A percentile compares a stretch with the other conserved stretches of the same genome.
These are phyloP conservation scores for Andrena minutula DNA, from an alignment of 2,888 invertebrate species.

Conservation along the genomic window DNA sequence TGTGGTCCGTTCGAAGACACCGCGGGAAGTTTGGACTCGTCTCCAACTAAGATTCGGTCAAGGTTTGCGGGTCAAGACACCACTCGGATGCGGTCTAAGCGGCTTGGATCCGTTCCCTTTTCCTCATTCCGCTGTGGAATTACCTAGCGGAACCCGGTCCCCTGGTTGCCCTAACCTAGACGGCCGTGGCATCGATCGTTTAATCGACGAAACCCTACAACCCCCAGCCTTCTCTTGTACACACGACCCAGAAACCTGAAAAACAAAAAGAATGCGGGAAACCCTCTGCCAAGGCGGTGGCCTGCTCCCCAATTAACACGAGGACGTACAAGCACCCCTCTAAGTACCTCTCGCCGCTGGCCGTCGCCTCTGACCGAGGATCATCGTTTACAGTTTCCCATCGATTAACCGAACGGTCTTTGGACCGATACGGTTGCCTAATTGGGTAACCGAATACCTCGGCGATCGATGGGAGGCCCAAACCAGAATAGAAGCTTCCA, in stretches of 20 bases:
- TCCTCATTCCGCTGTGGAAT: not conserved
- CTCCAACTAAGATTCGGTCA: slow-evolving; percentile 30
- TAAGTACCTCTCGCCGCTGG: not conserved
- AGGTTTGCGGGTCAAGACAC: slow-evolving; percentile 45
- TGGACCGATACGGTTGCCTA: not conserved
- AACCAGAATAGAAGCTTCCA: not conserved
- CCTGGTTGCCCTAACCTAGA: slow-evolving; percentile 24
- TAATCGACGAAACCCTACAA: slow-evolving; percentile 38
- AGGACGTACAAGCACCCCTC: not conserved
- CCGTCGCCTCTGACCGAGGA: not conserved
- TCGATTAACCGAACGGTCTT: not conserved
- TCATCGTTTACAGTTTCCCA: not conserved
- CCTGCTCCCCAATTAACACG: not conserved
- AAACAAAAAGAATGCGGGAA: not conserved
- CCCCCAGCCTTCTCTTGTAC: not conserved
- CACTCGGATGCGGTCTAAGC: slow-evolving; percentile 20
- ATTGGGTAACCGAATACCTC: not conserved
- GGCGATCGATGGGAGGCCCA: not conserved
- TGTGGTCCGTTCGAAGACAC: not conserved
- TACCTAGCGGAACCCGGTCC: slow-evolving; percentile 15
- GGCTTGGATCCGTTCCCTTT: slow-evolving; percentile 36
- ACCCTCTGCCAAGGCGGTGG: slow-evolving; percentile 18
- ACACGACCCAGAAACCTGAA: slow-evolving; percentile 36
- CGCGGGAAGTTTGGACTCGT: not conserved
- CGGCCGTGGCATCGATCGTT: slow-evolving; percentile 27